Evolutionary conservation across 2,797 vertebrate genomes (phyloP), one percentile per base, ranked within the genome.

Genomic region (Sebastes minor): DNA sequence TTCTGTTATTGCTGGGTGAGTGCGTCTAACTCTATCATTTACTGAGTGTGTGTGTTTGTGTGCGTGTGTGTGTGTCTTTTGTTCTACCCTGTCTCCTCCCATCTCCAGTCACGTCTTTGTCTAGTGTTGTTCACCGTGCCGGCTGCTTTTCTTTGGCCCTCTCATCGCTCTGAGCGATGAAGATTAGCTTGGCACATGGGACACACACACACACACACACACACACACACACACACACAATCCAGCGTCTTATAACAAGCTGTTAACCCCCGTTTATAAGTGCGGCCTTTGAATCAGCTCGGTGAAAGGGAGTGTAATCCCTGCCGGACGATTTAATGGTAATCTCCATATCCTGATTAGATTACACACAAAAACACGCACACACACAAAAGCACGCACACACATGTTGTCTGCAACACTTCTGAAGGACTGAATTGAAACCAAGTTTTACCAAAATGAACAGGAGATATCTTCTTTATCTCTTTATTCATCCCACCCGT

Each of bases 321-420:
- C 86, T 92, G 88, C 88, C 71, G 85, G 92, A 91, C 87, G 77
- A 90, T 94, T 94, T 95, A 95, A 95, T 95, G 93, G 92, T 95
- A 96, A 95, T 93, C 92, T 89, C 93, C 91, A 91, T 94, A 93
- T 93, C 93, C 93, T 94, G 94, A 96, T 95, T 94, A 94, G 93
- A 95, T 95, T 95, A 94, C 55, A 84, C 74, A 84, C 57, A 81
- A 6, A 78, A 55, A 74, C 62, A 76, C 32, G 20, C 12, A 16
- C 22, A 20, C 23, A 74, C 33, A 68, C 61, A 35, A 61, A 73
- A 18, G 67, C 71, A 73, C 82, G 27, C 55, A 57, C 56, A 30
- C 25, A 62, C 59, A 12, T 2, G 11, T 56, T 35, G 69, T 66
- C 46, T 68, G 46, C 52, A 38, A 12, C 33, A 25, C 30, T 80